Conservation (phyloP, 2,113 vertebrate species). For the Galemys pyrenaicus region DNA sequence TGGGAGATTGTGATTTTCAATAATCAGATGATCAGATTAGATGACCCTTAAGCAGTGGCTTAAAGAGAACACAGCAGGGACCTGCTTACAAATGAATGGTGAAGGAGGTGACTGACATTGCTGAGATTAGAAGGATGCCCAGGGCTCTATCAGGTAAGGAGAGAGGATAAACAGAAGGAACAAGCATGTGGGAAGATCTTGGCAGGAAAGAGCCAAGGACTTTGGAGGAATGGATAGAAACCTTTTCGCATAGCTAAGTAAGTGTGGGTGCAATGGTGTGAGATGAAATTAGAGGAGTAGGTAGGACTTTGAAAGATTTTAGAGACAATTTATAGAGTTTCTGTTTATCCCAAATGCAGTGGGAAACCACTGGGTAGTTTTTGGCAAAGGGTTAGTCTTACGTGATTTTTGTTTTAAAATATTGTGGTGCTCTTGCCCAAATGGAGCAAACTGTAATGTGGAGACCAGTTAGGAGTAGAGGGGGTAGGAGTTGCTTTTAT, state of each 20-base stretch:
- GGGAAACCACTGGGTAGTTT: conserved; percentile 6
- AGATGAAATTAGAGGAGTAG: background rate
- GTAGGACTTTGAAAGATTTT: background rate
- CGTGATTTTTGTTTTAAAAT: conserved; percentile 44
- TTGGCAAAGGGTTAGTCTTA: background rate
- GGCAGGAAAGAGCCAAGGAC: background rate
- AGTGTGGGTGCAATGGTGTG: background rate
- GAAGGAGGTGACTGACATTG: background rate
- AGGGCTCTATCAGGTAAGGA: background rate
- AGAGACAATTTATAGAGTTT: background rate
- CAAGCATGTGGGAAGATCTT: background rate
- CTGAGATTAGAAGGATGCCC: background rate
- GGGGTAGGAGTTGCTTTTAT: conserved; percentile 32
- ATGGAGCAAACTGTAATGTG: background rate
- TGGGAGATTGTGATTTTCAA: background rate
- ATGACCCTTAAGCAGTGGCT: background rate
- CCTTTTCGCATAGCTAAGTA: background rate
- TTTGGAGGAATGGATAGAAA: background rate
- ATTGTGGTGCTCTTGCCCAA: background rate
- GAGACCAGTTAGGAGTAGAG: background rate
- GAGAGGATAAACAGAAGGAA: background rate
- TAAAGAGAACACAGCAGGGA: background rate
- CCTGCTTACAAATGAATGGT: background rate
- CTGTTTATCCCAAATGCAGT: background rate
- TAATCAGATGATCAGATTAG: background rate